phyloP scores from a whole-genome alignment of 2,797 vertebrate species.

The Thunnus albacares region DNA sequence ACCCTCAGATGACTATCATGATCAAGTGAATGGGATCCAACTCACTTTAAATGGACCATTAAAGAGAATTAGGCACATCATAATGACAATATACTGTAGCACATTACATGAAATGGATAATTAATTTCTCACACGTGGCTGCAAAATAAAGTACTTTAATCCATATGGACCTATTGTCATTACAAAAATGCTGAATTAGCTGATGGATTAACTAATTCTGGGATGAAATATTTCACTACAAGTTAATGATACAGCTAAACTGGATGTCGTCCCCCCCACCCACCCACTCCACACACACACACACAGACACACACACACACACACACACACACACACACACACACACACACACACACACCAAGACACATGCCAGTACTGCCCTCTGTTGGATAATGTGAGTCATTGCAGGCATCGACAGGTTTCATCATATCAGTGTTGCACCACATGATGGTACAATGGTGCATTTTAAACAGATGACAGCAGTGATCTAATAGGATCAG shows the following conservation, averaged over 20 bases:
- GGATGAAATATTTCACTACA: conserved; percentile 26
- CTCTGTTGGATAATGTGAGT: conserved; percentile 38
- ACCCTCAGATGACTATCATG: conserved; percentile 24
- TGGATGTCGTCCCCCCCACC: too few species aligned
- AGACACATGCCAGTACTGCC: conserved; percentile 39
- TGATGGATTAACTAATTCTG: conserved; percentile 30
- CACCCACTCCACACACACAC: too few species aligned
- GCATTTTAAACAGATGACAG: conserved; percentile 25
- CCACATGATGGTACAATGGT: conserved; percentile 19
- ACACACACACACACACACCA: too few species aligned
- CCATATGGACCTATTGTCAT: not conserved
- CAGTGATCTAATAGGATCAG: conserved; percentile 29
- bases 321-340: too few species aligned
- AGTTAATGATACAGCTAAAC: conserved; percentile 28
- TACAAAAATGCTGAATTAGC: conserved; percentile 37
- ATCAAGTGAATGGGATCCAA: conserved; percentile 33
- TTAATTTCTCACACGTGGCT: conserved; percentile 49
- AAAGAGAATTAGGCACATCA: conserved; percentile 55
- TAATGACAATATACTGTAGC: conserved; percentile 35
- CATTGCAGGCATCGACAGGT: conserved; percentile 11
- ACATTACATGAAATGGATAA: conserved; percentile 34
- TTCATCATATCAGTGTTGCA: not conserved
- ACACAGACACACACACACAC: too few species aligned
- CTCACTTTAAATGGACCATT: conserved; percentile 51
- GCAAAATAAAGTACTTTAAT: conserved; percentile 40